phyloP scores from a whole-genome alignment of 1,140 invertebrate species.

The Pachyrhynchus sulphureomaculatus region DNA sequence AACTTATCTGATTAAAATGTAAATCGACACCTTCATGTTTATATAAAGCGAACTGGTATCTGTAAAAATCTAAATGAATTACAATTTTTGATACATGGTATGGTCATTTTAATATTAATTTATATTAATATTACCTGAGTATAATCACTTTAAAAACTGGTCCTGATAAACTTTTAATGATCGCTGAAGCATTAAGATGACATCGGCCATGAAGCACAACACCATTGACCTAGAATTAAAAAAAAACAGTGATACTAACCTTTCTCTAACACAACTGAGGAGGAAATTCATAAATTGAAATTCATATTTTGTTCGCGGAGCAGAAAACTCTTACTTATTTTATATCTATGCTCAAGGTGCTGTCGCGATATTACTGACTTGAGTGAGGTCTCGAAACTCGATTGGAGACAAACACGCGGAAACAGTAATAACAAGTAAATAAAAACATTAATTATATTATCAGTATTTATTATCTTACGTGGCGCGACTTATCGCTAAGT shows the following conservation, averaged over 20 bases:
- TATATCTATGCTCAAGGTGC: conserved; percentile 13
- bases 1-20: too few species aligned
- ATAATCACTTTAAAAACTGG: conserved; percentile 84
- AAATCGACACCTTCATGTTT: too few species aligned
- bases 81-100: too few species aligned
- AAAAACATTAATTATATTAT: conserved; percentile 22
- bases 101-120: too few species aligned
- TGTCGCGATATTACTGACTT: conserved; percentile 10
- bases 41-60: too few species aligned
- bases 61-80: too few species aligned
- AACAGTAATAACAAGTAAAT: conserved; percentile 21
- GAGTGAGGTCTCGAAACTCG: neutral
- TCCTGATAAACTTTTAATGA: conserved; percentile 88
- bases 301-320: conserved; percentile 23
- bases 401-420: neutral
- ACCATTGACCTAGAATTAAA: conserved; percentile 81
- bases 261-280: conserved; percentile 35
- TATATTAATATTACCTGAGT: conserved; percentile 78
- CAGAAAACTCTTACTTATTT: conserved; percentile 16
- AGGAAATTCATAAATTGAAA: conserved; percentile 41
- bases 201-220: conserved; percentile 90
- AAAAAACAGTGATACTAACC: conserved; percentile 33
- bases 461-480: conserved; percentile 1
- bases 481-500: neutral
- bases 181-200: conserved; percentile 93